Base-by-base conservation (phyloP, 2,797 vertebrate species). In the Cuniculus paca region DNA sequence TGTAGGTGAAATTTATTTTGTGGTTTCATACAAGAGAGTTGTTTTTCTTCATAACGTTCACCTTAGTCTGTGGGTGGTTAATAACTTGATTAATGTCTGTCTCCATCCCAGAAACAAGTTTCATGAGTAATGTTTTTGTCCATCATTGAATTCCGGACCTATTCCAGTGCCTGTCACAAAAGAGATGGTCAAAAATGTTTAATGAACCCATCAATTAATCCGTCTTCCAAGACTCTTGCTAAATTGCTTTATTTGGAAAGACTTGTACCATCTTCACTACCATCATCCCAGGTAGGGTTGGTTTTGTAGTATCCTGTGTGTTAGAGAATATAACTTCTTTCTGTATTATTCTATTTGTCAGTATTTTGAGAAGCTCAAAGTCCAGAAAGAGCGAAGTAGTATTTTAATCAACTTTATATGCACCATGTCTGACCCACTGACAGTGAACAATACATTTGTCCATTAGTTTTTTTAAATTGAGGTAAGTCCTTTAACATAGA, bases 291-390 rank as follows among this genome's bases (percentile, higher is more conserved):
- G 63, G 75, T 63, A 16, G 11, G n/a, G 5, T 24, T 77, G 24
- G 56, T 42, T 17, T n/a, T n/a, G 34, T 70, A 65, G 39, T 10
- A 81, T 72, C 39, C 45, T 78, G 6, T 70, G 24, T 84, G 6
- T 34, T 58, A 45, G 16, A 78, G 19, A 74, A 54, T 7, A 28
- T 31, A 65, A 14, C 22, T 86, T 78, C 17, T 10, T 60, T 91
- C 68, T 56, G 0, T 61, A 17, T 83, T 63, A 75, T 70, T 94
- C 84, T 50, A 50, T 22, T 68, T 88, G 36, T 75, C 54, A 34
- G 36, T 75, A 26, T 50, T 75, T 94, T 93, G 22, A 94, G 68
- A 60, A 86, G 7, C 79, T 91, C 63, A 88, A 79, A 93, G 10
- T 82, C 56, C 56, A 91, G 68, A 60, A n/a, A 92, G n/a, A 91